These are phyloP conservation scores for Anomalospiza imberbis DNA, from an alignment of 2,797 vertebrate species.

Conservation along the genomic window DNA sequence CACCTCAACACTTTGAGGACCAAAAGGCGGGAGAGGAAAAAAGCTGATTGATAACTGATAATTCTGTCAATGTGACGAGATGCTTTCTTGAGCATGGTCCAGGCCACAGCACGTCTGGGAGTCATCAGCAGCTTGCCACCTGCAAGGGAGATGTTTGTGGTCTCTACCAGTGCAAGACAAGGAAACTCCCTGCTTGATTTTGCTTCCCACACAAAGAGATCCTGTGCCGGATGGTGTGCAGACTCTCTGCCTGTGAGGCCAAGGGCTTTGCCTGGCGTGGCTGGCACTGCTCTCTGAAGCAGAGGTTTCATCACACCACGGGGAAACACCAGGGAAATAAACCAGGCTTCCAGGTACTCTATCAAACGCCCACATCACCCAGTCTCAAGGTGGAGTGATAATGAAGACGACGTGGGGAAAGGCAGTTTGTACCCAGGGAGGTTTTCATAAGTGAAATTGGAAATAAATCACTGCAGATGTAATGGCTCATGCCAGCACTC, in stretches of 20 bases:
- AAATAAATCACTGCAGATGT: neutral
- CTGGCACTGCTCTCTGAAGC: neutral
- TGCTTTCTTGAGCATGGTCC: neutral
- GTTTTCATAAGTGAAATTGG: slow-evolving; percentile 21
- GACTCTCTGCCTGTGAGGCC: neutral
- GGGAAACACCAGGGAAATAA: neutral
- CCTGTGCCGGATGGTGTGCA: neutral
- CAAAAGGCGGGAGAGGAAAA: neutral
- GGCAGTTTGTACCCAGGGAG: neutral
- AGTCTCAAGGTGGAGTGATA: neutral
- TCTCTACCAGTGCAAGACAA: neutral
- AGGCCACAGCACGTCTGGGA: neutral
- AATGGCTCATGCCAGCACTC: neutral
- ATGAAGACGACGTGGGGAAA: neutral
- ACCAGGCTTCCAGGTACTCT: neutral
- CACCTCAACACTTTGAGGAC: neutral
- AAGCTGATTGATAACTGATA: neutral
- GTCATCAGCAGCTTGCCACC: neutral
- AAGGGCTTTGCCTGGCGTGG: neutral
- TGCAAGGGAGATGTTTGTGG: neutral
- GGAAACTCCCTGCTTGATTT: neutral
- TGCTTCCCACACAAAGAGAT: neutral
- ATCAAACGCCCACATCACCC: neutral
- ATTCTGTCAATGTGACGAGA: neutral
- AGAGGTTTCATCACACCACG: neutral